Percentiles rank a stretch among this genome's conserved stretches.
These are phyloP conservation scores for Tridacna crocea DNA, from an alignment of 2,888 invertebrate species.

Conservation along the genomic window DNA sequence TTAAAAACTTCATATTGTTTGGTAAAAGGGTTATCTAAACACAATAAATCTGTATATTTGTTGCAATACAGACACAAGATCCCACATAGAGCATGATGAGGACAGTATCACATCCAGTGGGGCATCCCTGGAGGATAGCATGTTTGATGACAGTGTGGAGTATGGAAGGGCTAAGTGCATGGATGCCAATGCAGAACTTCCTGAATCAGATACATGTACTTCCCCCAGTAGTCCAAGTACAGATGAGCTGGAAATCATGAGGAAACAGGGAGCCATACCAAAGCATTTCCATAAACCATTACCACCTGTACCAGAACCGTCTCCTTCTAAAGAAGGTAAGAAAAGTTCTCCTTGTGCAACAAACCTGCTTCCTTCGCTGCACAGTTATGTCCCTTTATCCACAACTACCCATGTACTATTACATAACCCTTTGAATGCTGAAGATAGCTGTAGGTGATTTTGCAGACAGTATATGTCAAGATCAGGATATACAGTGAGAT, in stretches of 20 bases:
- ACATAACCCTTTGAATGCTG: too few relatives aligned
- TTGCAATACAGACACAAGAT: conserved; percentile 40
- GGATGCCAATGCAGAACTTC: conserved; percentile 13
- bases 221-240: conserved; percentile 73
- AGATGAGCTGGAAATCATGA: conserved; percentile 75
- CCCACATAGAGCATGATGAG: conserved; percentile 44
- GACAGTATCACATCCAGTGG: conserved; percentile 75
- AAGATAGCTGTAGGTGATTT: too few relatives aligned
- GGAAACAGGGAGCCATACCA: conserved; percentile 79
- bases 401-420: neutral
- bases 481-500: too few relatives aligned
- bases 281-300: conserved; percentile 69
- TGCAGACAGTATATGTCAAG: too few relatives aligned
- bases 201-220: conserved; percentile 67
- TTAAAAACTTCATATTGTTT: neutral
- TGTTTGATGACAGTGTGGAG: conserved; percentile 65
- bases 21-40: too few relatives aligned
- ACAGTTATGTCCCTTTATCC: neutral
- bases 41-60: too few relatives aligned
- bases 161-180: neutral
- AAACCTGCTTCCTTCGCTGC: neutral
- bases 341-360: neutral
- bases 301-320: conserved; percentile 57
- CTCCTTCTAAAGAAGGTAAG: conserved; percentile 54
- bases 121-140: conserved; percentile 75